phyloP scores from a whole-genome alignment of 2,113 vertebrate species.

The Campylomormyrus numenius region DNA sequence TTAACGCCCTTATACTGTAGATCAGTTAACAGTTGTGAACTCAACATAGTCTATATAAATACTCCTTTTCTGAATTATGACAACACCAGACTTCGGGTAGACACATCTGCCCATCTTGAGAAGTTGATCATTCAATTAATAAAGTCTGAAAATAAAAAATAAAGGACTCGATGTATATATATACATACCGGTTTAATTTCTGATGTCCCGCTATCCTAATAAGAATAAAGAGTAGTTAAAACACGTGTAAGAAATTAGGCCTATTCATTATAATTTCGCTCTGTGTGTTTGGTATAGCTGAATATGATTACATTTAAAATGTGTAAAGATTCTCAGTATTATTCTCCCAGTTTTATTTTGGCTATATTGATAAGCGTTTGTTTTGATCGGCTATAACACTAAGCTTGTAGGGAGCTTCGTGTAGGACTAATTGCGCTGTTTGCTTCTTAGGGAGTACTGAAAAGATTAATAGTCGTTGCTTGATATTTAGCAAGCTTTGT shows the following conservation, averaged over 20 bases:
- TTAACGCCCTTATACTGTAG: not conserved
- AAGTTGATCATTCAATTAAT: not conserved
- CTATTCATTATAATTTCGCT: not conserved
- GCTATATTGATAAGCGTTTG: not conserved
- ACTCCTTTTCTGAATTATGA: not conserved
- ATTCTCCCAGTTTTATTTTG: not conserved
- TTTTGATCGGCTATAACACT: not conserved
- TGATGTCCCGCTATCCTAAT: not conserved
- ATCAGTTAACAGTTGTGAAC: not conserved
- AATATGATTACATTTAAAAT: not conserved
- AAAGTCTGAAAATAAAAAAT: not conserved
- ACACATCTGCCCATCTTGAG: not conserved
- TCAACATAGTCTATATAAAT: not conserved
- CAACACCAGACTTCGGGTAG: not conserved
- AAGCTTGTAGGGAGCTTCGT: not conserved
- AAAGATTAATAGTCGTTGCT: not conserved
- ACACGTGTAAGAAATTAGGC: not conserved
- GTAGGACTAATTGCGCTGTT: not conserved
- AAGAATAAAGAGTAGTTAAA: not conserved
- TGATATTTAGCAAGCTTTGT: not conserved
- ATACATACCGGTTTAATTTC: not conserved
- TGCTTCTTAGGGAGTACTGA: not conserved
- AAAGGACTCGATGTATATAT: not conserved
- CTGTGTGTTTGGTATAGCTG: not conserved
- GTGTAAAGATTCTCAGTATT: not conserved